These are phyloP conservation scores for Pachydiplax longipennis DNA, from an alignment of 2,888 invertebrate genomes.

Conservation along the genomic window DNA sequence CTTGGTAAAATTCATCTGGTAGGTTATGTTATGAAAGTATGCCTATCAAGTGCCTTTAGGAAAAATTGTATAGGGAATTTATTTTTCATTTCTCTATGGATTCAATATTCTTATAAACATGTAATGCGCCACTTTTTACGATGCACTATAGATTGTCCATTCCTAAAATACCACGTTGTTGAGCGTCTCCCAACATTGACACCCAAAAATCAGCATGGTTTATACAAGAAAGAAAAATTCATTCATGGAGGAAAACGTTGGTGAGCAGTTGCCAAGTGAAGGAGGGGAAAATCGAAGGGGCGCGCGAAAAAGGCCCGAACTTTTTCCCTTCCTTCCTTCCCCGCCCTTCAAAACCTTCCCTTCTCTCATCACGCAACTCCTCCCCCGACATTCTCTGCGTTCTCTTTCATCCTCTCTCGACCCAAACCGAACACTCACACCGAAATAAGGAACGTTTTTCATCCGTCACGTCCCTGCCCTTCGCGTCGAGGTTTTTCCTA, in stretches of 20 bases:
- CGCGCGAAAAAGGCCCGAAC: slow-evolving; percentile 6
- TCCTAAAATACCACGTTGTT: too few relatives aligned
- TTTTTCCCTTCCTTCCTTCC: neutral
- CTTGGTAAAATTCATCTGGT: too few relatives aligned
- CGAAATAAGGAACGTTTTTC: slow-evolving; percentile 42
- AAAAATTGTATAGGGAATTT: too few relatives aligned
- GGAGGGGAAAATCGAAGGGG: slow-evolving; percentile 7
- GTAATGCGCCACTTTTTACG: too few relatives aligned
- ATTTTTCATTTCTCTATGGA: too few relatives aligned
- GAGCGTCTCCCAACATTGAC: too few relatives aligned
- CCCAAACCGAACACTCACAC: slow-evolving; percentile 35
- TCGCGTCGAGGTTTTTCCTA: slow-evolving; percentile 40
- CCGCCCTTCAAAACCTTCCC: neutral
- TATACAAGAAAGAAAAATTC: neutral
- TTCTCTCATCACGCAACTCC: neutral
- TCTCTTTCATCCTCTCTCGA: neutral
- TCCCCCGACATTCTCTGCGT: neutral
- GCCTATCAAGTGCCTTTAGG: too few relatives aligned
- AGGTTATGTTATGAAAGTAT: too few relatives aligned
- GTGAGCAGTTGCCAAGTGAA: slow-evolving; percentile 9
- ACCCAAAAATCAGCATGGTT: neutral
- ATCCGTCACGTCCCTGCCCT: slow-evolving; percentile 42
- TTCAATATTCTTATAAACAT: too few relatives aligned
- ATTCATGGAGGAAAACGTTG: slow-evolving; percentile 8
- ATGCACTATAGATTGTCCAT: too few relatives aligned